Percentiles rank a stretch among this genome's conserved stretches.
Conservation (phyloP, 2,888 invertebrate genomes). For the Didymodactylos carnosus region DNA sequence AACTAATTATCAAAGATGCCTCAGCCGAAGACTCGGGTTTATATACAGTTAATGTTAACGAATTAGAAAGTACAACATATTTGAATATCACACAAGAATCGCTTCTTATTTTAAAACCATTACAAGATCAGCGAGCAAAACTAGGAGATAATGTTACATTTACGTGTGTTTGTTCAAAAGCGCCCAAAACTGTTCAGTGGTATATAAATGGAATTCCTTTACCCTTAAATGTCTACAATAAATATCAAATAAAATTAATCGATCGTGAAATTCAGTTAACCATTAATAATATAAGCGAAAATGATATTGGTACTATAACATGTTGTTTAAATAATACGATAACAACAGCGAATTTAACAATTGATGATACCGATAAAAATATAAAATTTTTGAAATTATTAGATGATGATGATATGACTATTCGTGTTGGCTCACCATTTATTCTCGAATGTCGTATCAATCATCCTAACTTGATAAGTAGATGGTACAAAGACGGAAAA, state of each 20-base stretch:
- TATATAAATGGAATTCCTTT: not conserved
- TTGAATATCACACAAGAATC: not conserved
- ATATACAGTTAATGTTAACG: conserved; percentile 2
- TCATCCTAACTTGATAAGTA: not conserved
- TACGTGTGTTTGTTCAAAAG: not conserved
- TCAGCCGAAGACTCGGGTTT: not conserved
- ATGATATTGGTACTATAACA: not conserved
- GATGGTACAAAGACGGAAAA: conserved; percentile 6
- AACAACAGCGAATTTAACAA: not conserved
- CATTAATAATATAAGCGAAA: not conserved
- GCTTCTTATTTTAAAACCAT: not conserved
- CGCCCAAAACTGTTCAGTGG: not conserved
- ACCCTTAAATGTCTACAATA: not conserved
- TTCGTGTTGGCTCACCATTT: not conserved
- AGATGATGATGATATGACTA: not conserved
- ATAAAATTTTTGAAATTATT: not conserved
- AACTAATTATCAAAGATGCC: not conserved
- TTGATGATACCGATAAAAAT: not conserved
- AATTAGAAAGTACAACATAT: not conserved
- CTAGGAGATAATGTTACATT: not conserved
- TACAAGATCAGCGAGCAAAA: conserved; percentile 4
- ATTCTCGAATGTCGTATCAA: not conserved
- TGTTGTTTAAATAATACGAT: not conserved
- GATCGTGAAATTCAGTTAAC: not conserved
- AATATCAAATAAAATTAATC: not conserved